Evolutionary conservation across 2,888 invertebrate genomes (phyloP).

Genomic region (Drosophila mettleri): DNA sequence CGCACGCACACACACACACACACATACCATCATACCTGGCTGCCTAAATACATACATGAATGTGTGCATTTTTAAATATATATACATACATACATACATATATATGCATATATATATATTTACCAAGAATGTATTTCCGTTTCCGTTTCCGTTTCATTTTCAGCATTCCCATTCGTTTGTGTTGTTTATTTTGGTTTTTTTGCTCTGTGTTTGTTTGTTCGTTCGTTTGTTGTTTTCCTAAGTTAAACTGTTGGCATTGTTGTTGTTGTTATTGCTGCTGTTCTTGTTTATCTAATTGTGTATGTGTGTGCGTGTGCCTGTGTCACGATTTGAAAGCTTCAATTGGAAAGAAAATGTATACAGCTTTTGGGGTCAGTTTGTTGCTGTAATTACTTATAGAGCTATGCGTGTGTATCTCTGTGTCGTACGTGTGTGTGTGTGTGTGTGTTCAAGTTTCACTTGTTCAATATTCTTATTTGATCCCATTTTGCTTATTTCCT

Average conservation of each 20-base stretch:
- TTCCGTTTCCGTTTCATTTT: constrained; percentile 49
- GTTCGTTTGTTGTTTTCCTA: constrained; percentile 38
- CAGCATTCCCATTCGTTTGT: constrained; percentile 44
- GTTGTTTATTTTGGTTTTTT: constrained; percentile 33
- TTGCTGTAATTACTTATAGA: constrained; percentile 9
- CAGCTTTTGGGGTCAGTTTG: neutral
- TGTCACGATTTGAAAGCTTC: constrained; percentile 8
- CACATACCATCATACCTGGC: constrained; percentile 1
- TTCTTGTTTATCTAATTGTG: constrained; percentile 17
- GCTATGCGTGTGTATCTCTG: neutral
- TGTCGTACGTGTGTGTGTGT: constrained; percentile 19
- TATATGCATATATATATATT: constrained; percentile 47
- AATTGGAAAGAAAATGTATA: neutral
- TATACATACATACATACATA: constrained; percentile 13
- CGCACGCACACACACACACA: constrained; percentile 15
- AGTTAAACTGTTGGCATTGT: constrained; percentile 63
- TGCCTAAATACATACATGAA: constrained; percentile 5
- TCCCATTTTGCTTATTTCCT: constrained; percentile 63
- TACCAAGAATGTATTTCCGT: constrained; percentile 54
- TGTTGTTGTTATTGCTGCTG: constrained; percentile 42
- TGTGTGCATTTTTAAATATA: constrained; percentile 7
- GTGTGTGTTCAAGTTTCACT: constrained; percentile 22
- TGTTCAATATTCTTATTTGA: constrained; percentile 49
- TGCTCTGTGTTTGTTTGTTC: constrained; percentile 45
- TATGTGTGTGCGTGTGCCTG: constrained; percentile 19